Evolutionary conservation across 1,140 invertebrate genomes (phyloP).

Genomic region (Aporrectodea caliginosa): DNA sequence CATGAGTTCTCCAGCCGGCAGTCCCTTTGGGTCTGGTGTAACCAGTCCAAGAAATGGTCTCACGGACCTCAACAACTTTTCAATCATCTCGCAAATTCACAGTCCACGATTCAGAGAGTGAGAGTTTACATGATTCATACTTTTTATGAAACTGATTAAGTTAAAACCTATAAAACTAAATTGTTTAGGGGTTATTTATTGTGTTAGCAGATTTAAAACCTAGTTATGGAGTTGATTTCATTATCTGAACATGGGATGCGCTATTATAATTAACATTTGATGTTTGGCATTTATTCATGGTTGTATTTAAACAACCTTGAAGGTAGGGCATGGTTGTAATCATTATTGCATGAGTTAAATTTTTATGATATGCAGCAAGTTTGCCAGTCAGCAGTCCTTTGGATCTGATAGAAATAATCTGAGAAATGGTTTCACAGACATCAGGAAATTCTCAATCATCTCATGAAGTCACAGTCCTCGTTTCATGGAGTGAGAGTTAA

Average conservation of each 20-base stretch:
- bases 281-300: neutral
- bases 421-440: too few species aligned
- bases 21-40: constrained; percentile 44
- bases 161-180: neutral
- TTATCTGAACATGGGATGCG: neutral
- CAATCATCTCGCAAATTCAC: constrained; percentile 47
- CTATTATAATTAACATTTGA: neutral
- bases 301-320: too few species aligned
- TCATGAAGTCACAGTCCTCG: too few species aligned
- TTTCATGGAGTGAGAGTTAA: too few species aligned
- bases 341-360: too few species aligned
- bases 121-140: constrained; percentile 33
- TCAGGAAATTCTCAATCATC: too few species aligned
- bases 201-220: neutral
- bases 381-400: too few species aligned
- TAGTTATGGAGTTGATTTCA: neutral
- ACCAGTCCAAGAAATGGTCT: constrained; percentile 44
- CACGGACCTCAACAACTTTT: constrained; percentile 37
- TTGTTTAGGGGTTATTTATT: neutral
- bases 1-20: constrained; percentile 49
- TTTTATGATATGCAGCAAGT: too few species aligned
- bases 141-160: neutral
- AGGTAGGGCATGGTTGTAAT: too few species aligned
- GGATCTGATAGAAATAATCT: too few species aligned
- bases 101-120: constrained; percentile 54